Base-by-base conservation (phyloP, 2,888 invertebrate genomes). In the Fragum sueziense region DNA sequence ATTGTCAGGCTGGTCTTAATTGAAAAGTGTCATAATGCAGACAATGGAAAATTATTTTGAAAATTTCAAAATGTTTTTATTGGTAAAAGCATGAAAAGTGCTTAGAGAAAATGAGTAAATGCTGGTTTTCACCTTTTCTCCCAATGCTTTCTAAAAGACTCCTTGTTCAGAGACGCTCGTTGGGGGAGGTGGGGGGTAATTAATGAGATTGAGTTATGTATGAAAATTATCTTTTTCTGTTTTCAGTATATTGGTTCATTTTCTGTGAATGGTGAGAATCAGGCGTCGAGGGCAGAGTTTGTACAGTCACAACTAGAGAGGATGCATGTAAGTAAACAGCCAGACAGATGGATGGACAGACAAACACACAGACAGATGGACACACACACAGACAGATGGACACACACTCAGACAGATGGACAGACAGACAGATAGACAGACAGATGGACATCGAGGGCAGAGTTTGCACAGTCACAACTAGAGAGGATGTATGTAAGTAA, bases 201-300 rank as follows among this genome's bases (percentile, higher is more conserved):
- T n/a, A n/a, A n/a, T n/a, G n/a, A n/a, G n/a, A n/a, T 37, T 6
- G 37, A 37, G 14, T 52, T 20, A 52, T 11, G 52, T n/a, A 52
- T 11, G 6, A 52, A n/a, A 11, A 52, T 11, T 17, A 17, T 17
- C 17, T 33, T 29, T 33, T 33, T 61, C 0, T 61, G n/a, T 31
- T 61, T 91, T 61, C 90, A 93, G 93, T 93, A 96, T 94, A 95
- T 96, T 95, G 96, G 96, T 89, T 96, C 96, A 90, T 96, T 96
- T 94, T 95, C 95, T 92, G 96, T 96, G 93, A 94, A 94, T 89
- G 96, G 95, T 91, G 95, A 95, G 90, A 96, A 96, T 93, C 95
- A 95, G 91, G 94, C 94, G 90, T 94, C 95, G 87, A 94, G 95
- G 90, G 95, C 95, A 74, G 95, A 95, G 89, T 94, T 94, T 91